Base-by-base conservation (phyloP, 2,888 invertebrate genomes). In the Drosophila mayaguana region DNA sequence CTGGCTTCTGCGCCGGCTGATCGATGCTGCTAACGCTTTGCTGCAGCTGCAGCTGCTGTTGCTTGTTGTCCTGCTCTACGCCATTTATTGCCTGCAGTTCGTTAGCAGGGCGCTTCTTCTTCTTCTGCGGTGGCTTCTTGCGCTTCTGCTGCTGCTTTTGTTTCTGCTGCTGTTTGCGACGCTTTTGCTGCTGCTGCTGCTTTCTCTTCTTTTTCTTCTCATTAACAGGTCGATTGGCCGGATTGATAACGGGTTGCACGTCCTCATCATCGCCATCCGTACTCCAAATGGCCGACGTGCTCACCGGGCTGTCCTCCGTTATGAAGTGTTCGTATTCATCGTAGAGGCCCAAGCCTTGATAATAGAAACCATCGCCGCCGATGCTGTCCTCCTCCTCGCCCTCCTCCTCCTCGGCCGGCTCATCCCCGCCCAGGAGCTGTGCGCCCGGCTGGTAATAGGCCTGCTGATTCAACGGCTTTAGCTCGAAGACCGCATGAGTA, bases 401-500 rank as follows among this genome's bases (percentile, higher is more conserved):
- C 9, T 66, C 73, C 2, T 69, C 28, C 0, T 55, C 60, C n/a
- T 9, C 22, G 46, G 3, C 60, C 14, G 11, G 5, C 28, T 7
- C 48, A n/a, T 48, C 36, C 8, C n/a, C 14, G 14, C 20, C 20
- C 43, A 38, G 36, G 16, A 38, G 7, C 36, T 14, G 36, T 38
- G 7, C 36, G 7, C 36, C 36, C 36, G 14, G 36, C 36, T 73
- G 56, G 84, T 82, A 81, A n/a, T 55, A 75, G 42, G 50, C 3
- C 4, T 66, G 68, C 2, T 59, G 63, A 9, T 55, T 54, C 11
- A 68, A 61, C 38, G 51, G 91, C 54, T 86, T 72, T 64, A 92
- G 63, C 67, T 92, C 88, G 57, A 91, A 91, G 8, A 91, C 83
- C 0, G 91, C 91, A 60, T 91, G 92, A 0, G 91, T 91, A 45